Evolutionary conservation across 2,888 invertebrate species (phyloP).

Genomic region (Malachius bipustulatus): DNA sequence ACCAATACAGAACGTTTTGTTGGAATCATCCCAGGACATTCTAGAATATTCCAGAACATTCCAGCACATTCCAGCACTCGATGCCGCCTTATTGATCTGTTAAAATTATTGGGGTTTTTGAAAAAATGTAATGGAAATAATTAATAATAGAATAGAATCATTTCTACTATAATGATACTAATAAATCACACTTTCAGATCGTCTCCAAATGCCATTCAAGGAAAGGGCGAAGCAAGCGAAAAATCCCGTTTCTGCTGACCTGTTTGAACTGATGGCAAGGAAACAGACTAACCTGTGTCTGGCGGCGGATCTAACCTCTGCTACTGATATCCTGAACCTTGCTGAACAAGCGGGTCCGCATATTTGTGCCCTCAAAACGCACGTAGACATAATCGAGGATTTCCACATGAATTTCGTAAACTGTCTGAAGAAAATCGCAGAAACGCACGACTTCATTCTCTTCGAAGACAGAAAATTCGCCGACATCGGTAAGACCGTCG

Average conservation of each 20-base stretch:
- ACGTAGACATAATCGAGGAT: constrained; percentile 78
- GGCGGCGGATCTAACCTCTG: constrained; percentile 71
- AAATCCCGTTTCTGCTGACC: constrained; percentile 48
- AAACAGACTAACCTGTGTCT: constrained; percentile 86
- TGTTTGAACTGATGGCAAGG: constrained; percentile 66
- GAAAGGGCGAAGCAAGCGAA: constrained; percentile 47
- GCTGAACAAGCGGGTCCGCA: constrained; percentile 68
- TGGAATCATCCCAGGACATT: too few species aligned
- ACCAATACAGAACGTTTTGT: too few species aligned
- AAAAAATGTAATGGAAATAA: too few species aligned
- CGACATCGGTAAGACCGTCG: constrained; percentile 90
- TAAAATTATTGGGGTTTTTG: too few species aligned
- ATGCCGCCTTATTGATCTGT: too few species aligned
- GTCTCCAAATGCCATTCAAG: constrained; percentile 48
- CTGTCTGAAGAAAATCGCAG: constrained; percentile 53
- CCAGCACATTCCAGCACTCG: too few species aligned
- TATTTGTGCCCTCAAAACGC: constrained; percentile 81
- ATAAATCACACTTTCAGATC: constrained; percentile 28
- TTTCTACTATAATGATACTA: too few species aligned
- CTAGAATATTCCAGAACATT: too few species aligned
- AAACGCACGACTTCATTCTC: constrained; percentile 72
- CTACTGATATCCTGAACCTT: constrained; percentile 58
- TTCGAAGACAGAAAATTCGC: constrained; percentile 96
- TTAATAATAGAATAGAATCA: too few species aligned
- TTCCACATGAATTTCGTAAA: constrained; percentile 53